A percentile compares a stretch with the other conserved stretches of the same genome.
Evolutionary conservation across 2,888 invertebrate genomes (phyloP).

Genomic region (Macaria notata): DNA sequence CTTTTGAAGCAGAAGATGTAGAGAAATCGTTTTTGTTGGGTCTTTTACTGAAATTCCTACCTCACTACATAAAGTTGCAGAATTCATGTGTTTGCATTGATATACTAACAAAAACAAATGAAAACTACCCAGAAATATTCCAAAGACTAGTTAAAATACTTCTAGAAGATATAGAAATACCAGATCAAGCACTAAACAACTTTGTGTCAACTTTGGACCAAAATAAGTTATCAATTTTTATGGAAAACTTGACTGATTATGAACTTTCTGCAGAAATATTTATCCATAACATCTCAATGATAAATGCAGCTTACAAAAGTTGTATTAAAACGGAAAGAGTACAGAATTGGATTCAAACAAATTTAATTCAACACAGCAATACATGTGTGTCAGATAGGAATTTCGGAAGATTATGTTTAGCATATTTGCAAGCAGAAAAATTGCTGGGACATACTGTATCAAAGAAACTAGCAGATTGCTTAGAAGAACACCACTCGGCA

Average conservation of each 20-base stretch:
- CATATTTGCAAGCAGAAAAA: slow-evolving; percentile 52
- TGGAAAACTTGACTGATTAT: slow-evolving; percentile 39
- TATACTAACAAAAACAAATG: slow-evolving; percentile 46
- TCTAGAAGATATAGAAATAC: slow-evolving; percentile 45
- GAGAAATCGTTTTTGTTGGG: slow-evolving; percentile 37
- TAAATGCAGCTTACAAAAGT: slow-evolving; percentile 55
- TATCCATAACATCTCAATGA: slow-evolving; percentile 46
- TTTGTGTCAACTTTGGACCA: slow-evolving; percentile 43
- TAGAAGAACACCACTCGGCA: slow-evolving; percentile 54
- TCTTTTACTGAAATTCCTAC: slow-evolving; percentile 47
- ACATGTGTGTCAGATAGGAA: slow-evolving; percentile 47
- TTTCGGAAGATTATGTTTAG: slow-evolving; percentile 56
- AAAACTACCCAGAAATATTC: slow-evolving; percentile 39
- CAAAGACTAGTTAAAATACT: slow-evolving; percentile 41
- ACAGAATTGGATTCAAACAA: slow-evolving; percentile 46
- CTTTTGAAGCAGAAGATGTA: slow-evolving; percentile 37
- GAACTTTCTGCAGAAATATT: slow-evolving; percentile 48
- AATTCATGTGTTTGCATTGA: slow-evolving; percentile 48
- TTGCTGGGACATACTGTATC: slow-evolving; percentile 16
- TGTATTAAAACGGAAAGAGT: slow-evolving; percentile 44
- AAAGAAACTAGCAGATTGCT: slow-evolving; percentile 39
- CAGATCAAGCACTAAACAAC: slow-evolving; percentile 49
- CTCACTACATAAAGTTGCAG: slow-evolving; percentile 45
- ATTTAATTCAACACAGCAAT: slow-evolving; percentile 37
- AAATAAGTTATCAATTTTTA: slow-evolving; percentile 36